A percentile compares a stretch with the other conserved stretches of the same genome.
Evolutionary conservation across 1,140 invertebrate species (phyloP).

Genomic region (Contarinia nasturtii): DNA sequence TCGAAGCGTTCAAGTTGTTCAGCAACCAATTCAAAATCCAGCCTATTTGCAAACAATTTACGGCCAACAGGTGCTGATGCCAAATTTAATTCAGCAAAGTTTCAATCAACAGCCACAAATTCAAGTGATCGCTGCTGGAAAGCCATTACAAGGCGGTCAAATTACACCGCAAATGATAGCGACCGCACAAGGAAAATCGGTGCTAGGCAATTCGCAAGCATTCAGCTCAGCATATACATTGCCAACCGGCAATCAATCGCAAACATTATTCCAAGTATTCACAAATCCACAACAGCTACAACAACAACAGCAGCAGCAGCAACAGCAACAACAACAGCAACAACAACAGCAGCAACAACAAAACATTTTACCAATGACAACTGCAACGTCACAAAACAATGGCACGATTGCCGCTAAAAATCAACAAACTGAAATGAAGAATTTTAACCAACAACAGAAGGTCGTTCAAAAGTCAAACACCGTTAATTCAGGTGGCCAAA

Average conservation of each 20-base stretch:
- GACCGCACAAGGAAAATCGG: conserved; percentile 44
- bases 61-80: conserved; percentile 56
- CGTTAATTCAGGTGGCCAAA: background rate
- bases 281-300: conserved; percentile 43
- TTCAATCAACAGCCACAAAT: conserved; percentile 49
- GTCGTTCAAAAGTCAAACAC: conserved; percentile 29
- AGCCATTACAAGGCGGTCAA: conserved; percentile 62
- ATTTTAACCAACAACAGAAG: conserved; percentile 27
- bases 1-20: conserved; percentile 54
- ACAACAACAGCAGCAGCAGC: conserved; percentile 24
- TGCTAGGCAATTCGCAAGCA: conserved; percentile 31
- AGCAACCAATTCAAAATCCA: conserved; percentile 58
- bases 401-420: conserved; percentile 10
- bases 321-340: conserved; percentile 15
- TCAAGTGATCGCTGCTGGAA: conserved; percentile 56
- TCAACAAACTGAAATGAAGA: conserved; percentile 9
- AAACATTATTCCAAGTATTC: conserved; percentile 65
- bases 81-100: conserved; percentile 51
- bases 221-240: conserved; percentile 40
- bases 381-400: conserved; percentile 11
- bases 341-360: conserved; percentile 25
- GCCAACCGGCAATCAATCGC: conserved; percentile 51
- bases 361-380: conserved; percentile 16
- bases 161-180: conserved; percentile 58
- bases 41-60: conserved; percentile 63